These are phyloP conservation scores for Aleiodes leptofemur DNA, from an alignment of 2,888 invertebrate species.

Conservation along the genomic window DNA sequence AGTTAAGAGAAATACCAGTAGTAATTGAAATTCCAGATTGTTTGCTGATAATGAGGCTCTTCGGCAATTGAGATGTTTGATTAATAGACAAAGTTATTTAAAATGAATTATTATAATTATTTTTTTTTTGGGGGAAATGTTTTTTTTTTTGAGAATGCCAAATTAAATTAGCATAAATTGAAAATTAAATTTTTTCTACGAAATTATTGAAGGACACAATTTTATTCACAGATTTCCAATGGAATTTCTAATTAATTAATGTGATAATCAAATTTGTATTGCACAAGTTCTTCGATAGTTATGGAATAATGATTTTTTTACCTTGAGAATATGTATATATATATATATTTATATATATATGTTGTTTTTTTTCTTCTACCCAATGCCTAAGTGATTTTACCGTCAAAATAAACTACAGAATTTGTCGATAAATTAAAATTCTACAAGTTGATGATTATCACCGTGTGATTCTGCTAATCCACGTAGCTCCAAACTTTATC, in stretches of 20 bases:
- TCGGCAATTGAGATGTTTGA: constrained; percentile 6
- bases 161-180: no score
- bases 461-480: constrained; percentile 40
- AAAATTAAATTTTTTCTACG: no score
- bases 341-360: neutral
- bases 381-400: constrained; percentile 3
- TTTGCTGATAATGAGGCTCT: neutral
- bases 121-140: no score
- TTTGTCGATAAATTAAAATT: constrained; percentile 16
- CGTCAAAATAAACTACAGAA: neutral
- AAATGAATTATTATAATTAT: no score
- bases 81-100: constrained; percentile 1
- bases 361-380: no score
- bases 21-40: constrained; percentile 67
- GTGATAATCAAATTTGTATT: no score
- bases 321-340: neutral
- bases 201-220: no score
- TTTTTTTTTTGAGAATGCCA: no score
- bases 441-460: constrained; percentile 48
- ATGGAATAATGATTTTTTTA: neutral
- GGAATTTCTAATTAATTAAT: no score
- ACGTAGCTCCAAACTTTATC: constrained; percentile 40
- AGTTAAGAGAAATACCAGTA: constrained; percentile 47
- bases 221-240: no score
- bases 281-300: no score